Evolutionary conservation across 2,888 invertebrate genomes (phyloP).

Genomic region (Rhopalosiphum nymphaeae): DNA sequence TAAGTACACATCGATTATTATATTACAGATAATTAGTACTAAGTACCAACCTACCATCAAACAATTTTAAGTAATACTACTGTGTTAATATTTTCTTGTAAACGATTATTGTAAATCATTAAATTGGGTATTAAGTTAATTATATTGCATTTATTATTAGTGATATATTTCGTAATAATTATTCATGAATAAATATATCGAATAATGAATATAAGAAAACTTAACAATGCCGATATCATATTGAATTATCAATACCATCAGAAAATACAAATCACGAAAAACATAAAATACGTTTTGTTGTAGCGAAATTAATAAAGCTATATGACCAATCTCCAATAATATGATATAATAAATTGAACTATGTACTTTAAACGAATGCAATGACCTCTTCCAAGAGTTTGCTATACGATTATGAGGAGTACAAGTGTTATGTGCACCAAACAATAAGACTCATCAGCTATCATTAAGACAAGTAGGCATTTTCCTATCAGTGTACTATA

Average conservation of each 20-base stretch:
- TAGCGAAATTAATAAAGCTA: not conserved
- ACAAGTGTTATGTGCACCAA: not conserved
- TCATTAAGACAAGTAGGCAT: not conserved
- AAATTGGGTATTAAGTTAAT: not conserved
- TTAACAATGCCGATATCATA: not conserved
- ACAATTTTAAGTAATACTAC: not conserved
- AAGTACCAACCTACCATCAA: not conserved
- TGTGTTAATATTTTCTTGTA: not conserved
- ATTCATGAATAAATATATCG: not conserved
- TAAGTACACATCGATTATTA: not conserved
- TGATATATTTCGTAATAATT: not conserved
- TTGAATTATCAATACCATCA: not conserved
- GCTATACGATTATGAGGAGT: not conserved
- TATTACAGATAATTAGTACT: not conserved
- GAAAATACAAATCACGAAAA: not conserved
- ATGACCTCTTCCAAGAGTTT: not conserved
- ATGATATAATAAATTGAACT: not conserved
- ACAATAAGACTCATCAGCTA: not conserved
- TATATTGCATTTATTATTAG: not conserved
- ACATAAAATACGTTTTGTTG: not conserved
- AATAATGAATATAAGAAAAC: not conserved
- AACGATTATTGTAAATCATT: not conserved
- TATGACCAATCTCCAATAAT: not conserved
- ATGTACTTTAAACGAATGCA: too few species aligned
- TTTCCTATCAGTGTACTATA: not conserved